phyloP scores from a whole-genome alignment of 2,888 invertebrate species.

The Oxycera nigricornis region DNA sequence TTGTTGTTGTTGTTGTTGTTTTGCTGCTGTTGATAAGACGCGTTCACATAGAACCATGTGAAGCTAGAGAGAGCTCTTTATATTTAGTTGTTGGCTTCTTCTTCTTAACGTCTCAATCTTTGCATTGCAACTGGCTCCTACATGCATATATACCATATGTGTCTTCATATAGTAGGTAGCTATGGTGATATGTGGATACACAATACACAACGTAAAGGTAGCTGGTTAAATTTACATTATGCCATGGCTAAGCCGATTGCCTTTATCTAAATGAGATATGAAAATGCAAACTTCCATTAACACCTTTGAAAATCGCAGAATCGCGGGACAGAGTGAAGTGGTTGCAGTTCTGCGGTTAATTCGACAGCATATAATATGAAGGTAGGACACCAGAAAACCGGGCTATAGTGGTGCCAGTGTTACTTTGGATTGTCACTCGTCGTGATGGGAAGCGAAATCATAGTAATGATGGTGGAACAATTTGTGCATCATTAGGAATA shows the following conservation, averaged over 20 bases:
- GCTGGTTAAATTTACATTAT: slow-evolving; percentile 36
- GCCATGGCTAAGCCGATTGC: slow-evolving; percentile 26
- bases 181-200: too few relatives aligned
- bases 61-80: not conserved
- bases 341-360: not conserved
- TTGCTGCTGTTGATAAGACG: not conserved
- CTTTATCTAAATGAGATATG: slow-evolving; percentile 39
- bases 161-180: too few relatives aligned
- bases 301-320: slow-evolving; percentile 28
- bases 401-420: not conserved
- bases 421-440: not conserved
- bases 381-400: not conserved
- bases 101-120: not conserved
- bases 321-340: not conserved
- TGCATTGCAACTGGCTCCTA: not conserved
- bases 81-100: slow-evolving; percentile 3
- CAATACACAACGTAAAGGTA: too few relatives aligned
- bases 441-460: too few relatives aligned
- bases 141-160: not conserved
- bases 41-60: not conserved
- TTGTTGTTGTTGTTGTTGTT: not conserved
- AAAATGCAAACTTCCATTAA: slow-evolving; percentile 41
- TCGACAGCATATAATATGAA: not conserved
- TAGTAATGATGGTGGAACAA: not conserved
- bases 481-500: not conserved